These are phyloP conservation scores for Neostethus bicornis DNA, from an alignment of 2,797 vertebrate species.

Conservation along the genomic window DNA sequence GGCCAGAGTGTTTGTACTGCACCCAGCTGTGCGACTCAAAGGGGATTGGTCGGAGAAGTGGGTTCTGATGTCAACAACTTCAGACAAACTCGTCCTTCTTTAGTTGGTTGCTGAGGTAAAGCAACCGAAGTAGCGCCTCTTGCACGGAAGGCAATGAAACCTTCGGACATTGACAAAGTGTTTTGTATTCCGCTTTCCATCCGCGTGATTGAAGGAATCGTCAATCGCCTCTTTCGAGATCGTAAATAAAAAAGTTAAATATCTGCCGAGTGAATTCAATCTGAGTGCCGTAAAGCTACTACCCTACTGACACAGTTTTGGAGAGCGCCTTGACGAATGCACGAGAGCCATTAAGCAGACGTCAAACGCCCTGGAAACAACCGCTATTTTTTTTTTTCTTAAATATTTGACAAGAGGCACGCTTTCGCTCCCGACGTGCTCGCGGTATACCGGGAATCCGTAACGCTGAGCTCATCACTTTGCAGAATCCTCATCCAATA, in stretches of 20 bases:
- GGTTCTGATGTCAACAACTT: conserved; percentile 56
- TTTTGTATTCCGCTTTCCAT: conserved; percentile 23
- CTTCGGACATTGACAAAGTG: conserved; percentile 22
- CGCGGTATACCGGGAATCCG: conserved; percentile 70
- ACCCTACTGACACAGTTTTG: conserved; percentile 69
- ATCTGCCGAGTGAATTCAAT: conserved; percentile 47
- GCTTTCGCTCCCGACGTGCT: conserved; percentile 50
- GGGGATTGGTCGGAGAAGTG: conserved; percentile 38
- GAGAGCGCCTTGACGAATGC: conserved; percentile 38
- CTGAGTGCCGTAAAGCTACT: conserved; percentile 21
- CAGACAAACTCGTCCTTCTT: conserved; percentile 59
- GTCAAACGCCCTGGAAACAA: conserved; percentile 51
- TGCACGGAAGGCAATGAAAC: conserved; percentile 18
- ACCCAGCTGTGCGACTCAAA: conserved; percentile 74
- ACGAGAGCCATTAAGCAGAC: conserved; percentile 30
- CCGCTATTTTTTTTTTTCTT: conserved; percentile 16
- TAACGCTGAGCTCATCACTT: conserved; percentile 82
- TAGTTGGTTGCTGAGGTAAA: conserved; percentile 18
- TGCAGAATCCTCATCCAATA: conserved; percentile 81
- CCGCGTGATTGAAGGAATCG: conserved; percentile 24
- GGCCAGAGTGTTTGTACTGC: conserved; percentile 70
- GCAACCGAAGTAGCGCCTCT: conserved; percentile 11
- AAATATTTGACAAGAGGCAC: conserved; percentile 62
- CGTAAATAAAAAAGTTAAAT: conserved; percentile 40
- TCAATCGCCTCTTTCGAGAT: conserved; percentile 11